Evolutionary conservation across 2,888 invertebrate genomes (phyloP), one percentile per base, ranked within the genome.

Genomic region (Agrochola macilenta): DNA sequence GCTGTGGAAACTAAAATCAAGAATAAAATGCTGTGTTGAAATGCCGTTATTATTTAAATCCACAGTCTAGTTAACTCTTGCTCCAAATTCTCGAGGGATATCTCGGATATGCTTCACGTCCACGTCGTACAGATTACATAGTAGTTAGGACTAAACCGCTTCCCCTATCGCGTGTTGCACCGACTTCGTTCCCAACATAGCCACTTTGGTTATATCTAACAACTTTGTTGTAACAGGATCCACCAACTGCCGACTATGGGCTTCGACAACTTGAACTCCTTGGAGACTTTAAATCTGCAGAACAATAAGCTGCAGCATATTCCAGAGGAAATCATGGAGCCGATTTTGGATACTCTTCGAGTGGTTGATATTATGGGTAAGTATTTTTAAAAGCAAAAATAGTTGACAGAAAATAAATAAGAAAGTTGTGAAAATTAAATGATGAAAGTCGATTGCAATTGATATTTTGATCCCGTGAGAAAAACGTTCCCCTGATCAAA

Each of bases 281-380:
- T 99, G 95, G 99, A 99, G 96, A 98, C 98, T 17, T 94, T 99
- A 68, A 99, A 98, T 93, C 96, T 99, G 78, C 98, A 99, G 93
- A 99, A 99, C 93, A 99, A 99, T 95, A 98, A 98, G 93, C 95
- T 99, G 85, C 97, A 97, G 86, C 98, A 98, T 87, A 98, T 99
- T 87, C 97, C 98, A 0, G 98, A 98, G 91, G 99, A 99, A 92
- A 98, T 99, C 69, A 99, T 98, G 97, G 98, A 99, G 92, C 98
- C 98, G 26, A 97, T 99, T 81, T 97, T 99, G 88, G 99, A 99
- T 93, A 99, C 99, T 0, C 97, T 99, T 20, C 97, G 98, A 88
- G 98, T 98, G 81, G 98, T 99, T 86, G 99, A 99, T 94, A 98
- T 99, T 85, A 99, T 98, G 97, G 99, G 99, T 99, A 96, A 81